Evolutionary conservation across 2,113 vertebrate genomes (phyloP), one percentile per base, ranked within the genome.

Genomic region (Leptodactylus fuscus): DNA sequence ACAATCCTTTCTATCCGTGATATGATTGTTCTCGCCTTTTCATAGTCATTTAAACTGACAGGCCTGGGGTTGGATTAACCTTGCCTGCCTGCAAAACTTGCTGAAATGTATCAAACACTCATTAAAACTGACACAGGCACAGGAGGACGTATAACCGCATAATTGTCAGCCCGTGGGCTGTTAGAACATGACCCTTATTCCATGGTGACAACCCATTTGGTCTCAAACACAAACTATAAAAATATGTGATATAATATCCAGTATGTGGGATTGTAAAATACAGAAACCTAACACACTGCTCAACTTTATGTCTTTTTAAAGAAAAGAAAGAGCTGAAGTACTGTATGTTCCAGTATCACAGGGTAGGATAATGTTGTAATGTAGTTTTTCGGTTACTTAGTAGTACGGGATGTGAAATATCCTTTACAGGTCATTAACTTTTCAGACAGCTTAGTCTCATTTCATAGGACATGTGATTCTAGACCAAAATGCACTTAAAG

Each of bases 61-160:
- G 62, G 84, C 78, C 84, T 79, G 74, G 69, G 83, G 83, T 85
- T 85, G 77, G 58, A 79, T 73, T 81, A 86, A 81, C 84, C 84
- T 86, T 86, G 84, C 36, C 51, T 69, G 67, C 76, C 38, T 81
- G n/a, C 76, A 80, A 60, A 81, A 86, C 32, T 58, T 71, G 49
- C 65, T 81, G 60, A 77, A 60, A 73, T 73, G 67, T 44, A 86
- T 81, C 65, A 70, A 86, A 86, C 84, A 73, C 51, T 80, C 78
- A 86, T 81, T 70, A 58, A 55, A 80, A 86, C 46, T 80, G 84
- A 81, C 84, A 81, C 58, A 53, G 62, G 71, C 67, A 73, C 84
- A 46, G 20, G 36, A 76, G 65, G 49, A 60, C 10, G 22, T 69
- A 11, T 46, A 86, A 81, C 70, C 38, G 62, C 48, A 58, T 51